These are phyloP conservation scores for Lineus longissimus DNA, from an alignment of 1,140 invertebrate species.

Conservation along the genomic window DNA sequence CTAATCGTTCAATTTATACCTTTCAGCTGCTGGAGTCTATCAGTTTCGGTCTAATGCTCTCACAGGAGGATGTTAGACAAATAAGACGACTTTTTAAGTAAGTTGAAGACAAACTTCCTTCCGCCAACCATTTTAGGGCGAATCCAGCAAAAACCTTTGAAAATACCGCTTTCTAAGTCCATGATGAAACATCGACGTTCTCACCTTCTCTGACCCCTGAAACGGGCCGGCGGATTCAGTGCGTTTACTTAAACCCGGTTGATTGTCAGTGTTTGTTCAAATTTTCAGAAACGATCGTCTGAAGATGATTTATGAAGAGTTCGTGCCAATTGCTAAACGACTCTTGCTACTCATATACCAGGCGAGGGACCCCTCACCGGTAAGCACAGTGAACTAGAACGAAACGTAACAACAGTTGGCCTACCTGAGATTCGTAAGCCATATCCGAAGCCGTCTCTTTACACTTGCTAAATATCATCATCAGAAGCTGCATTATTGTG, in stretches of 20 bases:
- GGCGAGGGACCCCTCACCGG: not conserved
- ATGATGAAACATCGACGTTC: too few species aligned
- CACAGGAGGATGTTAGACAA: not conserved
- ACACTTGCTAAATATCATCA: not conserved
- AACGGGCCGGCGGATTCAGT: too few species aligned
- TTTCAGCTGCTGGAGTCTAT: not conserved
- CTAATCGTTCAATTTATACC: not conserved
- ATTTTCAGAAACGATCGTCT: not conserved
- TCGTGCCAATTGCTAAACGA: constrained; percentile 6
- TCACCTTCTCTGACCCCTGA: too few species aligned
- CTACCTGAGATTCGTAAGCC: not conserved
- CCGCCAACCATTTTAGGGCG: too few species aligned
- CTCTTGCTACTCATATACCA: not conserved
- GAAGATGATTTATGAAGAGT: not conserved
- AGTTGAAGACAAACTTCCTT: too few species aligned
- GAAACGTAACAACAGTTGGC: not conserved
- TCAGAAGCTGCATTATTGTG: not conserved
- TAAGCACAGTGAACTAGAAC: not conserved
- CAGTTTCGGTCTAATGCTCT: constrained; percentile 2
- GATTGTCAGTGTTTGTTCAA: too few species aligned
- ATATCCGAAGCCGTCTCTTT: not conserved
- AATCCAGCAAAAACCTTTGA: too few species aligned
- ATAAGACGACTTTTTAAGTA: not conserved
- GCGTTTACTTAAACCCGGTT: too few species aligned
- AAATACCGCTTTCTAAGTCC: too few species aligned